phyloP scores from a whole-genome alignment of 1,140 invertebrate species.

The Drosophila sproati region DNA sequence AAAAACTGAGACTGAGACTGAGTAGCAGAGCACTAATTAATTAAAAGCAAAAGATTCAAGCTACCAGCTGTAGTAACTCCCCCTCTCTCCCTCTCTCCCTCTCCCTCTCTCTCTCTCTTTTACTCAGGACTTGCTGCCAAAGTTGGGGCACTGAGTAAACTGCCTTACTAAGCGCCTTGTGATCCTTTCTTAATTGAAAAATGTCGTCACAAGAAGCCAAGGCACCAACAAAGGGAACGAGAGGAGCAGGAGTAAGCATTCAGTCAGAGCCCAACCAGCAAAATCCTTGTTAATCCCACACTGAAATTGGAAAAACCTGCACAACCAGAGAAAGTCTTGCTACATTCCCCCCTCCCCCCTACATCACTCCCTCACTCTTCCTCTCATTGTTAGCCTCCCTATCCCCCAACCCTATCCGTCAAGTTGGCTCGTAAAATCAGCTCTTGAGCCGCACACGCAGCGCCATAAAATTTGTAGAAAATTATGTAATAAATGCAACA shows the following conservation, averaged over 20 bases:
- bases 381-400: not conserved
- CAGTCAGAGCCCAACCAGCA: conserved; percentile 34
- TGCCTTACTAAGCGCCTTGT: conserved; percentile 81
- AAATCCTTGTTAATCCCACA: conserved; percentile 82
- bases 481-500: conserved; percentile 83
- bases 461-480: conserved; percentile 71
- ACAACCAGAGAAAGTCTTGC: conserved; percentile 38
- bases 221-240: not conserved
- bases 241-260: conserved; percentile 24
- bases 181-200: conserved; percentile 84
- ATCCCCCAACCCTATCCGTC: not conserved
- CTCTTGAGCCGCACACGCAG: conserved; percentile 61
- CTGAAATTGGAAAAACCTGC: conserved; percentile 82
- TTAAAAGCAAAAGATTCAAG: conserved; percentile 58
- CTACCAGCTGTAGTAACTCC: conserved; percentile 22
- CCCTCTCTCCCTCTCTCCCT: no score
- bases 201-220: conserved; percentile 72
- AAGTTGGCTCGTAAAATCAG: conserved; percentile 66
- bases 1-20: conserved; percentile 21
- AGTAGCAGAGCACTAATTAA: conserved; percentile 63
- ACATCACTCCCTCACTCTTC: not conserved
- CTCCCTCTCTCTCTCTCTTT: not conserved
- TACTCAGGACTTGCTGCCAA: conserved; percentile 14
- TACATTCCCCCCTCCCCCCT: not conserved
- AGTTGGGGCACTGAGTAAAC: conserved; percentile 45